phyloP scores from a whole-genome alignment of 2,888 invertebrate species.

The Nymphalis polychloros region DNA sequence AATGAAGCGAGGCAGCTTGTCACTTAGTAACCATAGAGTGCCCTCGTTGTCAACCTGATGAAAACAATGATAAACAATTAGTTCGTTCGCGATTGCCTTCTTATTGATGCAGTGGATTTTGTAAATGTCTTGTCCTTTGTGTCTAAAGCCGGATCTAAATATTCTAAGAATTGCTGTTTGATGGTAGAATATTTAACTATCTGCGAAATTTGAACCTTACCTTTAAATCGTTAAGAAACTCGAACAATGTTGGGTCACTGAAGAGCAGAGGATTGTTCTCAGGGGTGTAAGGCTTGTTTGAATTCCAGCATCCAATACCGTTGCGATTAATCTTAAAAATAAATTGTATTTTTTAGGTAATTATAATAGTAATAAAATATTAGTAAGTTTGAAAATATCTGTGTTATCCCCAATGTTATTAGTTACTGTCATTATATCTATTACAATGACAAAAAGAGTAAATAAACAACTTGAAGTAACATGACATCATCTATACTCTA shows the following conservation, averaged over 20 bases:
- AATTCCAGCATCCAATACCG: slow-evolving; percentile 91
- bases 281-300: slow-evolving; percentile 83
- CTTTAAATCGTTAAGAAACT: slow-evolving; percentile 91
- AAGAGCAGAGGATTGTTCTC: slow-evolving; percentile 86
- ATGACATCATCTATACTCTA: too few species aligned
- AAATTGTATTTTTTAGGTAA: neutral
- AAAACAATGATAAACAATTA: neutral
- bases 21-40: slow-evolving; percentile 87
- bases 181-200: too few species aligned
- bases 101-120: neutral
- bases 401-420: too few species aligned
- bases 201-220: slow-evolving; percentile 51
- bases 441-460: too few species aligned
- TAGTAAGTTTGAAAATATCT: too few species aligned
- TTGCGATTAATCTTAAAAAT: slow-evolving; percentile 84
- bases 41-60: slow-evolving; percentile 80
- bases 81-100: neutral
- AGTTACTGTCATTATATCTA: too few species aligned
- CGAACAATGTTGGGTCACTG: slow-evolving; percentile 84
- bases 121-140: too few species aligned
- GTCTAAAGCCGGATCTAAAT: too few species aligned
- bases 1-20: slow-evolving; percentile 88
- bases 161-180: too few species aligned
- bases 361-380: too few species aligned
- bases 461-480: too few species aligned